These are phyloP conservation scores for Cervus canadensis DNA, from an alignment of 2,113 vertebrate genomes.

Conservation along the genomic window DNA sequence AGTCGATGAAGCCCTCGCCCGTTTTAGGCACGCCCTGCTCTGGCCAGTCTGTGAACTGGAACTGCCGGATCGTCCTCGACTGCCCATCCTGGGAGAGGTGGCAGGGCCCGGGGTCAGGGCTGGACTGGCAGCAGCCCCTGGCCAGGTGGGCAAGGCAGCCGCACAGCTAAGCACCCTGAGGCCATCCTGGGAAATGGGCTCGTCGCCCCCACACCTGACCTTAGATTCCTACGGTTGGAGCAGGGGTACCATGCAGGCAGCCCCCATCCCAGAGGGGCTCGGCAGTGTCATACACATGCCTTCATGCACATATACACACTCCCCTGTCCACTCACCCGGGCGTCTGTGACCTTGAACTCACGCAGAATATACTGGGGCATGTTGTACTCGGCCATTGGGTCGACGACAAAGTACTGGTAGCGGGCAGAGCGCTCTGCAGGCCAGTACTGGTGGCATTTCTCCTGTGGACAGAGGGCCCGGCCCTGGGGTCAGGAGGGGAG, in stretches of 20 bases:
- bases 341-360: conserved; percentile 97
- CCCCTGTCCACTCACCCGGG: conserved; percentile 86
- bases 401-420: conserved; percentile 98
- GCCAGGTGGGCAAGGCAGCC: not conserved
- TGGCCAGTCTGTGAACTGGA: conserved; percentile 99
- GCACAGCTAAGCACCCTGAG: not conserved
- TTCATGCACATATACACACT: rapidly evolving
- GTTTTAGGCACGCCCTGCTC: conserved; percentile 98
- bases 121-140: not conserved
- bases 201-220: rapidly evolving
- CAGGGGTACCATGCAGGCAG: not conserved
- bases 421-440: conserved; percentile 95
- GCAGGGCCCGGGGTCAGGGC: not conserved
- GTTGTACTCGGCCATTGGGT: conserved; percentile 99
- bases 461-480: conserved; percentile 78
- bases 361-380: conserved; percentile 99
- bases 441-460: conserved; percentile 99
- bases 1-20: conserved; percentile 96
- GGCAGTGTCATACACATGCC: rapidly evolving
- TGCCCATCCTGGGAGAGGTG: conserved; percentile 89
- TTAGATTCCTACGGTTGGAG: not conserved
- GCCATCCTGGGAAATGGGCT: not conserved
- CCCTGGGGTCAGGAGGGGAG: not conserved
- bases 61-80: conserved; percentile 97
- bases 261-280: not conserved